Conservation (phyloP, 2,797 vertebrate genomes). For the Tolypeutes matacus region DNA sequence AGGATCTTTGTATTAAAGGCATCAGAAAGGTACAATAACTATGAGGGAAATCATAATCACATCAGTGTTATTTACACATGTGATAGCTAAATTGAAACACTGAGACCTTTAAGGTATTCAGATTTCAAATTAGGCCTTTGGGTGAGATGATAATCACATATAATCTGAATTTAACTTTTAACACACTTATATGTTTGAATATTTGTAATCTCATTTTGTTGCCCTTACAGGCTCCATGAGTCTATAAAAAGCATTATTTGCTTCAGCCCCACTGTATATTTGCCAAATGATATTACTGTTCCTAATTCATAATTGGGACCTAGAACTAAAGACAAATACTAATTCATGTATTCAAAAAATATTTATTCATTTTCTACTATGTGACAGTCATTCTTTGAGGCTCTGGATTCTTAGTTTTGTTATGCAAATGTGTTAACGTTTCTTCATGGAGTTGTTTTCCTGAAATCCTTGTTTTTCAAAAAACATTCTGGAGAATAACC, state of each 20-base stretch:
- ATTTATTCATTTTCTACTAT: not conserved
- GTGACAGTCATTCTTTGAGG: conserved; percentile 22
- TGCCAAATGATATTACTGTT: conserved; percentile 50
- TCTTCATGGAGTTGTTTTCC: conserved; percentile 29
- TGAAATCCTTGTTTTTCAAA: conserved; percentile 71
- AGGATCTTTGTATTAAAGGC: conserved; percentile 58
- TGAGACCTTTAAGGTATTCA: conserved; percentile 55
- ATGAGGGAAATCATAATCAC: conserved; percentile 57
- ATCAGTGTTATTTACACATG: conserved; percentile 73
- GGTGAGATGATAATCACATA: not conserved
- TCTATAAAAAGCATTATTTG: conserved; percentile 62
- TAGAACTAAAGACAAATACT: conserved; percentile 51
- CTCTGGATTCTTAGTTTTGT: conserved; percentile 48
- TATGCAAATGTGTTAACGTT: conserved; percentile 38
- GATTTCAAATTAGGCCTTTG: conserved; percentile 72
- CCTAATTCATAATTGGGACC: conserved; percentile 63
- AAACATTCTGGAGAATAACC: not conserved
- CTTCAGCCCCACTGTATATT: conserved; percentile 25
- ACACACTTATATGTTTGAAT: conserved; percentile 4
- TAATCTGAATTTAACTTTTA: conserved; percentile 59
- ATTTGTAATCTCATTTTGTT: conserved; percentile 51
- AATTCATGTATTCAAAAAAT: conserved; percentile 39
- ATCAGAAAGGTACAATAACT: conserved; percentile 55
- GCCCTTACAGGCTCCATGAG: conserved; percentile 42
- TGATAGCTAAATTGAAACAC: conserved; percentile 64